Conservation (phyloP, 2,888 invertebrate species). For the Chaetoderma sp. region DNA sequence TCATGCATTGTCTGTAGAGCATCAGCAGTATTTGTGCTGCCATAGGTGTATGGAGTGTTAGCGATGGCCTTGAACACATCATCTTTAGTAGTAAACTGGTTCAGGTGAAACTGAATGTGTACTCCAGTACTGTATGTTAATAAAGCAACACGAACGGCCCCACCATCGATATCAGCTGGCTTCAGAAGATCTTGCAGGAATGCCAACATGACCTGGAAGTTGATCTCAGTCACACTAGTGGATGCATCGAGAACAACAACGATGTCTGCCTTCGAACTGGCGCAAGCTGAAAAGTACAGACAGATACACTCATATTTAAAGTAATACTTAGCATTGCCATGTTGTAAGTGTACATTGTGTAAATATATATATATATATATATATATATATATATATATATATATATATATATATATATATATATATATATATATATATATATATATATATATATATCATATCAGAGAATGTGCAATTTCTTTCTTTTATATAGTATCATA, state of each 20-base stretch:
- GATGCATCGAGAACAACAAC: constrained; percentile 59
- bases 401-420: no score
- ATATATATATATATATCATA: no score
- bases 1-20: constrained; percentile 50
- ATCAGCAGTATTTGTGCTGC: constrained; percentile 62
- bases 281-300: neutral
- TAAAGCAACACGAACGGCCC: constrained; percentile 53
- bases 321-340: no score
- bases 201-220: constrained; percentile 45
- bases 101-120: constrained; percentile 48
- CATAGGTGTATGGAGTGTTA: constrained; percentile 44
- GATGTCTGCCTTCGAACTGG: constrained; percentile 38
- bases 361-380: no score
- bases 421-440: no score
- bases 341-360: no score
- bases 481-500: no score
- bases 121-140: constrained; percentile 51
- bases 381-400: no score
- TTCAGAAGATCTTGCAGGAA: constrained; percentile 46
- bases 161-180: constrained; percentile 47
- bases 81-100: constrained; percentile 37
- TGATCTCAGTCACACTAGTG: constrained; percentile 50
- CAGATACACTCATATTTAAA: no score
- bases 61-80: constrained; percentile 46
- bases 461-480: no score